Evolutionary conservation across 2,888 invertebrate species (phyloP).

Genomic region (Ochropacha duplaris): DNA sequence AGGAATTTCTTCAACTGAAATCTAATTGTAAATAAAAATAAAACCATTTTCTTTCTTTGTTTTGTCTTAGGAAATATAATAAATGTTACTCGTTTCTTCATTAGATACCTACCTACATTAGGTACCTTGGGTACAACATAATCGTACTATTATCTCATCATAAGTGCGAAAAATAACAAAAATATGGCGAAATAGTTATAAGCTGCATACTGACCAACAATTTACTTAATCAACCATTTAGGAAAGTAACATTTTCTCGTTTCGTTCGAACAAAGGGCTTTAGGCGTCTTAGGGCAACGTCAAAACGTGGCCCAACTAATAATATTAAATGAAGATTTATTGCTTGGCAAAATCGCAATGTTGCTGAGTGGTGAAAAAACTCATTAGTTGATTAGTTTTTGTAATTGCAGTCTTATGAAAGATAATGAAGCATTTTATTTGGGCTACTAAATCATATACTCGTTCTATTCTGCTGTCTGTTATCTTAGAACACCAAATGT

Average conservation of each 20-base stretch:
- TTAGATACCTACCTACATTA: too few relatives aligned
- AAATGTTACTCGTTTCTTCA: too few relatives aligned
- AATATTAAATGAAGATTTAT: slow-evolving; percentile 47
- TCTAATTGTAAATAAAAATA: background rate
- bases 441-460: too few relatives aligned
- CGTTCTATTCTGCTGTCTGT: too few relatives aligned
- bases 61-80: background rate
- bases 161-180: background rate
- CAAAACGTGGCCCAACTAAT: slow-evolving; percentile 54
- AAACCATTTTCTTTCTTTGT: background rate
- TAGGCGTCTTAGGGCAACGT: slow-evolving; percentile 32
- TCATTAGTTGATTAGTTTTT: slow-evolving; percentile 8
- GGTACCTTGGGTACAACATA: too few relatives aligned
- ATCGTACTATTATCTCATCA: too few relatives aligned
- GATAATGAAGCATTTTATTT: background rate
- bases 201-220: too few relatives aligned
- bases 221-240: background rate
- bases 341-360: slow-evolving; percentile 25
- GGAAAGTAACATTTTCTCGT: background rate
- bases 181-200: background rate
- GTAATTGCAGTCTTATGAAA: background rate
- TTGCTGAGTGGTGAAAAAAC: slow-evolving; percentile 18
- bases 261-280: background rate
- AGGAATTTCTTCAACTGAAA: background rate
- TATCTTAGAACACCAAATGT: too few relatives aligned